Evolutionary conservation across 2,888 invertebrate genomes (phyloP).

Genomic region (Eilema sororculum): DNA sequence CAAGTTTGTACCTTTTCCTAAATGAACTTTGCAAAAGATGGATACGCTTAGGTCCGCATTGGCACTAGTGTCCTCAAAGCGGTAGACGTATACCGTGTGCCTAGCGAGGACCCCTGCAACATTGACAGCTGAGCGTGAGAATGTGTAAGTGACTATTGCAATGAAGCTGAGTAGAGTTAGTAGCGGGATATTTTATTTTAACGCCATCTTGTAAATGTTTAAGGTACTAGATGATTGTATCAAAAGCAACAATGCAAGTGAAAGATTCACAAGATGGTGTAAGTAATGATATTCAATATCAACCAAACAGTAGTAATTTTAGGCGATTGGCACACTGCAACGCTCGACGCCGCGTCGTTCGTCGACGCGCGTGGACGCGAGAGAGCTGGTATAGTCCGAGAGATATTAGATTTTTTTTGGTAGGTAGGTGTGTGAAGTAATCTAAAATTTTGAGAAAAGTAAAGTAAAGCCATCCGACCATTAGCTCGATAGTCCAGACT

Average conservation of each 20-base stretch:
- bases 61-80: conserved; percentile 83
- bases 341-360: too few relatives aligned
- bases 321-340: too few relatives aligned
- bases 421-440: too few relatives aligned
- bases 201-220: not conserved
- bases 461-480: too few relatives aligned
- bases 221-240: too few relatives aligned
- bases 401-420: too few relatives aligned
- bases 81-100: conserved; percentile 84
- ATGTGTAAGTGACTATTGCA: conserved; percentile 38
- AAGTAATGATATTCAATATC: not conserved
- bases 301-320: too few relatives aligned
- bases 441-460: too few relatives aligned
- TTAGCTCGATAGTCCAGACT: too few relatives aligned
- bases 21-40: conserved; percentile 86
- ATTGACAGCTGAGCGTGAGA: conserved; percentile 59
- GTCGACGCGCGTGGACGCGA: too few relatives aligned
- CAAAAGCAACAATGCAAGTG: too few relatives aligned
- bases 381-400: too few relatives aligned
- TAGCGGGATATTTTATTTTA: not conserved
- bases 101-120: conserved; percentile 85
- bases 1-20: conserved; percentile 85
- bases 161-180: conserved; percentile 32
- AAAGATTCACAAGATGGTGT: not conserved
- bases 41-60: conserved; percentile 84